A percentile compares a stretch with the other conserved stretches of the same genome.
These are phyloP conservation scores for Myzus persicae DNA, from an alignment of 1,140 invertebrate genomes.

Conservation along the genomic window DNA sequence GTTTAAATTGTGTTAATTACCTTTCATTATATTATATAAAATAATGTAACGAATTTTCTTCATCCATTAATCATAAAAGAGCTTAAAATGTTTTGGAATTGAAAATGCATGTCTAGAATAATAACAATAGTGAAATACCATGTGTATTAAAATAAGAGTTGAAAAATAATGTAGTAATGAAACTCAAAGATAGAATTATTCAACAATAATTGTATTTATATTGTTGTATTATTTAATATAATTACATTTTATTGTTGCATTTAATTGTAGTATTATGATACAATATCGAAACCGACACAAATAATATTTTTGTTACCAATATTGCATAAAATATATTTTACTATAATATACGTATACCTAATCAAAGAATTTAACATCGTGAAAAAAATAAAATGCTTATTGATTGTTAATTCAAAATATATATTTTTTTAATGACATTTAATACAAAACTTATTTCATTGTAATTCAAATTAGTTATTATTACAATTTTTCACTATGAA, in stretches of 20 bases:
- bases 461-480: too few species aligned
- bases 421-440: too few species aligned
- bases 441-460: too few species aligned
- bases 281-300: too few species aligned
- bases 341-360: neutral
- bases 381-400: neutral
- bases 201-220: neutral
- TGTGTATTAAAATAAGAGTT: neutral
- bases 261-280: neutral
- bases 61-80: constrained; percentile 24
- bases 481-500: neutral
- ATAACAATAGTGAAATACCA: neutral
- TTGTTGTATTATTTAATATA: neutral
- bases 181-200: neutral
- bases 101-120: neutral
- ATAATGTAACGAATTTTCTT: neutral
- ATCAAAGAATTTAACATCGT: neutral
- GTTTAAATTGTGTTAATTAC: constrained; percentile 30
- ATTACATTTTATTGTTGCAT: neutral
- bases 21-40: neutral
- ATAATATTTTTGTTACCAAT: too few species aligned
- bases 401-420: neutral
- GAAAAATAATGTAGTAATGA: neutral
- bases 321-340: neutral
- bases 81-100: neutral